Base-by-base conservation (phyloP, 1,140 invertebrate species). In the Drosophila nikananu region DNA sequence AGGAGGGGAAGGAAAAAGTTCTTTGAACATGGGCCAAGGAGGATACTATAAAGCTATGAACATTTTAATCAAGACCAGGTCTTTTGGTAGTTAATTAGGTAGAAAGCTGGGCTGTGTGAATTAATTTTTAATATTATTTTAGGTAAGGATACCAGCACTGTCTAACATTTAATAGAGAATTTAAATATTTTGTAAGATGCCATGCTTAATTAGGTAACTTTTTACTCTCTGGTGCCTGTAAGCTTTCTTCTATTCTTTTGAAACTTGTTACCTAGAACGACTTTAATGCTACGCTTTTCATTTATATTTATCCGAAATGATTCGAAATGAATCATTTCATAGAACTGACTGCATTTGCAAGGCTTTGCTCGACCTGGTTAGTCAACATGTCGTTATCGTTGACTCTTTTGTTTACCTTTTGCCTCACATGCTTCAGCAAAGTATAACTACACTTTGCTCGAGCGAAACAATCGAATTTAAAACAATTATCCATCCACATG, bases 401-500 rank as follows among this genome's bases (percentile, higher is more conserved):
- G 9, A n/a, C 54, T 57, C 39, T 57, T 37, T 23, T 54, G 35
- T 70, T 66, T 70, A 21, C 27, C 12, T 44, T 66, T 23, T 7
- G 44, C 21, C 42, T 21, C 46, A 25, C 30, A 30, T 44, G 62
- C 60, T 44, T 66, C 21, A 19, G 25, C 17, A 67, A 39, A 67
- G 44, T 67, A 70, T 23, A 54, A 70, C 62, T 41, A 67, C 35
- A 39, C 19, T 51, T 64, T 17, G 17, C 5, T 21, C 2, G 5
- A 2, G 27, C 51, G 37, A 23, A 42, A 65, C 48, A 71, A 55
- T 68, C 49, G 64, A 71, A 71, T 70, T 67, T 57, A 35, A 68
- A 68, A 35, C 64, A 68, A 71, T 71, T 71, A 55, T 71, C 67
- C 67, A 71, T 23, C n/a, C 13, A 51, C 35, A 21, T 72, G 70